Percentiles rank a stretch among this genome's conserved stretches.
phyloP scores from a whole-genome alignment of 1,140 invertebrate species.

The Atta texana region DNA sequence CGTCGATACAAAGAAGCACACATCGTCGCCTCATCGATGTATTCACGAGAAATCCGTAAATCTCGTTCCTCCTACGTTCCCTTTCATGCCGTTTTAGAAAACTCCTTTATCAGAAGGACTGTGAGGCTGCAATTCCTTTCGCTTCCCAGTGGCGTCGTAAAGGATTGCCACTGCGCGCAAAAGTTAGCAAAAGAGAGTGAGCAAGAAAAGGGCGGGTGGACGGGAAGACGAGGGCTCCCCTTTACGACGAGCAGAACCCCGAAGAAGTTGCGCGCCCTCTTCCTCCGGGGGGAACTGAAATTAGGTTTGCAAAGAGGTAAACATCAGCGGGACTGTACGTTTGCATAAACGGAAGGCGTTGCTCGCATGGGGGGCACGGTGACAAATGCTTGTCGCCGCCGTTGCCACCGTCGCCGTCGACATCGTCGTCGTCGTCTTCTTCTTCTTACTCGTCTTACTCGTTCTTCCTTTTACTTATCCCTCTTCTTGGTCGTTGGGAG shows the following conservation, averaged over 20 bases:
- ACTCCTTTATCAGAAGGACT: slow-evolving; percentile 73
- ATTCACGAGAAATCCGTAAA: slow-evolving; percentile 54
- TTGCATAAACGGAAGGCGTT: slow-evolving; percentile 84
- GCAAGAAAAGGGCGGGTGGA: slow-evolving; percentile 38
- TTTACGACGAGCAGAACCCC: slow-evolving; percentile 67
- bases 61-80: slow-evolving; percentile 46
- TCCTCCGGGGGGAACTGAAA: slow-evolving; percentile 79
- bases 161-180: slow-evolving; percentile 71
- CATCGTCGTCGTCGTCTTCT: slow-evolving; percentile 30
- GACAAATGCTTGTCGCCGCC: slow-evolving; percentile 83
- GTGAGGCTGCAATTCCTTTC: slow-evolving; percentile 69
- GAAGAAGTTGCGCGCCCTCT: slow-evolving; percentile 79
- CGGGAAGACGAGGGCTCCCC: slow-evolving; percentile 35
- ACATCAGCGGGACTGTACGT: slow-evolving; percentile 83
- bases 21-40: slow-evolving; percentile 53
- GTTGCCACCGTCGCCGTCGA: slow-evolving; percentile 30
- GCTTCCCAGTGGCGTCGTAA: slow-evolving; percentile 74
- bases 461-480: slow-evolving; percentile 66
- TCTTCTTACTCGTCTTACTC: slow-evolving; percentile 46
- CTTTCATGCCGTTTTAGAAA: slow-evolving; percentile 55
- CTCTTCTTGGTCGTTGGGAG: slow-evolving; percentile 56
- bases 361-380: slow-evolving; percentile 78
- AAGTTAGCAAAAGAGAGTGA: slow-evolving; percentile 68
- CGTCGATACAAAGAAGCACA: slow-evolving; percentile 50
- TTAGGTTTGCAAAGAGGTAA: slow-evolving; percentile 86